phyloP scores from a whole-genome alignment of 2,888 invertebrate species.

The Ditula angustiorana region DNA sequence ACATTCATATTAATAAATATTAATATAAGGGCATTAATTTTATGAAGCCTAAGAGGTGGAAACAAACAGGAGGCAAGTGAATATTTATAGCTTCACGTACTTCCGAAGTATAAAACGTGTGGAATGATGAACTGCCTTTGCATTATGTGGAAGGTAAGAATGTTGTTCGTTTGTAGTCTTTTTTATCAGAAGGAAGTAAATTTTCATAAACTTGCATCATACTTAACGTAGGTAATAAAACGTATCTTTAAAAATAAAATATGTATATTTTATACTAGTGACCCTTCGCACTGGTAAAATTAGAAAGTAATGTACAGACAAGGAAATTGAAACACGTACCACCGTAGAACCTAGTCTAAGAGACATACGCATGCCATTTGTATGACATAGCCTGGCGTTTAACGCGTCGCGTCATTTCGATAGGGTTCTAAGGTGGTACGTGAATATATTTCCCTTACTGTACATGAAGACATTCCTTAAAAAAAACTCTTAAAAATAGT shows the following conservation, averaged over 20 bases:
- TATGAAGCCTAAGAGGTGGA: conserved; percentile 79
- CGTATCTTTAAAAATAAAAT: neutral
- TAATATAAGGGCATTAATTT: conserved; percentile 80
- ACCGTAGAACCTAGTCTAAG: too few species aligned
- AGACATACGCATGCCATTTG: too few species aligned
- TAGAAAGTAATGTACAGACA: too few species aligned
- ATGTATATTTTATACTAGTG: too few species aligned
- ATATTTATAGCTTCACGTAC: conserved; percentile 75
- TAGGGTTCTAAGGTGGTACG: too few species aligned
- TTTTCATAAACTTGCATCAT: conserved; percentile 41
- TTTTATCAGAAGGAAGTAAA: conserved; percentile 50
- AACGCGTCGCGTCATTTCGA: too few species aligned
- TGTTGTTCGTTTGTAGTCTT: conserved; percentile 52
- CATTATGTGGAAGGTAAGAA: conserved; percentile 49
- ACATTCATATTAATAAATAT: conserved; percentile 80
- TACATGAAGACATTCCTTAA: too few species aligned
- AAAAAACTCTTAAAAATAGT: too few species aligned
- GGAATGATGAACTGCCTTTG: conserved; percentile 54
- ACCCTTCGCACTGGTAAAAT: too few species aligned
- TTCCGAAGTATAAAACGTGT: conserved; percentile 63
- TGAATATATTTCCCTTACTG: too few species aligned
- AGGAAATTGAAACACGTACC: too few species aligned
- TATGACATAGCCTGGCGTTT: too few species aligned
- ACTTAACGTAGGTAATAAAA: conserved; percentile 31
- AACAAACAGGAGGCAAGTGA: conserved; percentile 74